These are phyloP conservation scores for Hyperoplus lanceolatus DNA, from an alignment of 2,797 vertebrate species.

Conservation along the genomic window DNA sequence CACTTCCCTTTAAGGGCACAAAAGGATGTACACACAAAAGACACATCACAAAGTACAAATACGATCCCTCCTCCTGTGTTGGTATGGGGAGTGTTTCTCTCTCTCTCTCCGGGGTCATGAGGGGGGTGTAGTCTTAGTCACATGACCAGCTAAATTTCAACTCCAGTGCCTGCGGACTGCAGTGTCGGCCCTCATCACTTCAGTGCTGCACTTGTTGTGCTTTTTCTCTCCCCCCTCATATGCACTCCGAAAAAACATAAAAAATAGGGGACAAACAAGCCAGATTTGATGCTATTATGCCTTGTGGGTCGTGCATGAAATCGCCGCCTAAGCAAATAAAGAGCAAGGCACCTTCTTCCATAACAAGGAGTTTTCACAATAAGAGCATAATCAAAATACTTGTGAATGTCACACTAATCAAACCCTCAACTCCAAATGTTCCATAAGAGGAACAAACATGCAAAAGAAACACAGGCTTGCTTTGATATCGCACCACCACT, in stretches of 20 bases:
- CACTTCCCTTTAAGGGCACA: conserved; percentile 45
- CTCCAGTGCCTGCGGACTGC: conserved; percentile 68
- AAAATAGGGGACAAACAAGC: conserved; percentile 14
- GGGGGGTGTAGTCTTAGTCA: conserved; percentile 59
- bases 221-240: not conserved
- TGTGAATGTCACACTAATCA: conserved; percentile 69
- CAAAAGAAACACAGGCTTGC: conserved; percentile 36
- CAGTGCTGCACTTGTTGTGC: conserved; percentile 42
- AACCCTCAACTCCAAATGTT: conserved; percentile 52
- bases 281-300: not conserved
- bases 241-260: not conserved
- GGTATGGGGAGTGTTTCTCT: conserved; percentile 47
- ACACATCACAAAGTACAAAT: conserved; percentile 52
- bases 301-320: conserved; percentile 45
- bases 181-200: conserved; percentile 69
- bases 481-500: conserved; percentile 66
- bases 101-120: conserved; percentile 59
- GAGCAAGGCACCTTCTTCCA: conserved; percentile 31
- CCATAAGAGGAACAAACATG: conserved; percentile 55
- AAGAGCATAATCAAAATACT: conserved; percentile 64
- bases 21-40: conserved; percentile 44
- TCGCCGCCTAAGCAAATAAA: conserved; percentile 26
- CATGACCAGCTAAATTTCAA: conserved; percentile 80
- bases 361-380: conserved; percentile 42
- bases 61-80: conserved; percentile 69